These are phyloP conservation scores for Caenorhabditis sp. DNA, from an alignment of 2,888 invertebrate genomes.

Conservation along the genomic window DNA sequence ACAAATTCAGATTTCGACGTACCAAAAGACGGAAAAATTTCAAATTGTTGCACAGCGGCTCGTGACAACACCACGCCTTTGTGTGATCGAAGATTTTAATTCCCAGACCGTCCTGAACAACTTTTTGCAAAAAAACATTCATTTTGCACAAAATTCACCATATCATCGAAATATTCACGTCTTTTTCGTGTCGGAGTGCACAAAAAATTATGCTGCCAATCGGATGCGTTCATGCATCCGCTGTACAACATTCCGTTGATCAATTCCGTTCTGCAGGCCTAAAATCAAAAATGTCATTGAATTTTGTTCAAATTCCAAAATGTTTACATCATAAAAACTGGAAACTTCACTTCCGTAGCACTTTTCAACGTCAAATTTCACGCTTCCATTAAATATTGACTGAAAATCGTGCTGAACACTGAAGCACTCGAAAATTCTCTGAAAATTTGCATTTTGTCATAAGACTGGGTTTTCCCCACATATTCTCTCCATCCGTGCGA, in stretches of 20 bases:
- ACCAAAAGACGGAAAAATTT: conserved; percentile 8
- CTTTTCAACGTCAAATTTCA: not conserved
- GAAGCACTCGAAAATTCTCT: too few relatives aligned
- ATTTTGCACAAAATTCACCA: not conserved
- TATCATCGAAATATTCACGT: not conserved
- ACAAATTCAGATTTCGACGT: too few relatives aligned
- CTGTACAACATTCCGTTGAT: conserved; percentile 1
- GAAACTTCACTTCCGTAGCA: not conserved
- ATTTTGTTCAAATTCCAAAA: not conserved
- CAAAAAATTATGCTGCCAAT: conserved; percentile 18
- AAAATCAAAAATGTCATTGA: not conserved
- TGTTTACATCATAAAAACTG: too few relatives aligned
- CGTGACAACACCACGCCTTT: conserved; percentile 6
- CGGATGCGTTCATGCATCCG: conserved; percentile 14
- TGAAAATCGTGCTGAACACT: not conserved
- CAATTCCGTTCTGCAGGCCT: conserved; percentile 26
- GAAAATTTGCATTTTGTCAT: too few relatives aligned
- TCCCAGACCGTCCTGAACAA: conserved; percentile 19
- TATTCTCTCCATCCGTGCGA: too few relatives aligned
- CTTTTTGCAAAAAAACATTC: not conserved
- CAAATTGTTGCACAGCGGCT: conserved; percentile 1
- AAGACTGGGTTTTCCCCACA: too few relatives aligned
- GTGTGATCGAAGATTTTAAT: conserved; percentile 1
- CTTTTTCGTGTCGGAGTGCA: conserved; percentile 8
- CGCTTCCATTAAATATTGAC: not conserved